Percentiles rank a stretch among this genome's conserved stretches.
These are phyloP conservation scores for Maconellicoccus hirsutus DNA, from an alignment of 1,140 invertebrate species.

Conservation along the genomic window DNA sequence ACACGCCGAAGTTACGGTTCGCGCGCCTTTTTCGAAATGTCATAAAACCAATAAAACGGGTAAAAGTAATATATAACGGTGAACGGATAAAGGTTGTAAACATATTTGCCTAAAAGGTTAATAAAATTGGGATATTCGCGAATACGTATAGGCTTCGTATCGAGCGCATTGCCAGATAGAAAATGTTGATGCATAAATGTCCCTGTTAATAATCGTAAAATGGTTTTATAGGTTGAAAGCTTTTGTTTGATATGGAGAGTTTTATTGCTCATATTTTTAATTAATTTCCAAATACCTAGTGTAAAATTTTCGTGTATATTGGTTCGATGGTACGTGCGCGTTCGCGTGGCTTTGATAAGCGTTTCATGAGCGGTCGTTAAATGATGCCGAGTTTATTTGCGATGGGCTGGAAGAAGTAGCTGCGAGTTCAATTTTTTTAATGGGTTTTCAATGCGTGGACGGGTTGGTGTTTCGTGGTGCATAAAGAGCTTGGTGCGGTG, in stretches of 20 bases:
- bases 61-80: slow-evolving; percentile 5
- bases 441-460: no score
- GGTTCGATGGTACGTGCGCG: no score
- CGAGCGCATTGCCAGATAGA: neutral
- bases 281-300: slow-evolving; percentile 12
- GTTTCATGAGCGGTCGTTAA: no score
- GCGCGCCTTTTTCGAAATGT: slow-evolving; percentile 1
- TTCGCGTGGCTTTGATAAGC: no score
- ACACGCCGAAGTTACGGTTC: neutral
- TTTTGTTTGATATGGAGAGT: slow-evolving; percentile 12
- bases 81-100: slow-evolving; percentile 20
- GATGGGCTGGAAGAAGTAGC: no score
- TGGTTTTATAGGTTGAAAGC: slow-evolving; percentile 16
- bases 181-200: slow-evolving; percentile 19
- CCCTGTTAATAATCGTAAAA: slow-evolving; percentile 20
- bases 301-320: no score
- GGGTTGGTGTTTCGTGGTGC: no score
- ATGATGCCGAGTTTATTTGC: no score
- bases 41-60: slow-evolving; percentile 21
- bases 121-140: slow-evolving; percentile 21
- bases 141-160: neutral
- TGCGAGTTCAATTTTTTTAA: no score
- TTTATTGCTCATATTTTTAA: slow-evolving; percentile 20
- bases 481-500: no score
- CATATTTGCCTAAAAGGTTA: slow-evolving; percentile 22